Evolutionary conservation across 2,888 invertebrate species (phyloP).

Genomic region (Trichopoda pennipes): DNA sequence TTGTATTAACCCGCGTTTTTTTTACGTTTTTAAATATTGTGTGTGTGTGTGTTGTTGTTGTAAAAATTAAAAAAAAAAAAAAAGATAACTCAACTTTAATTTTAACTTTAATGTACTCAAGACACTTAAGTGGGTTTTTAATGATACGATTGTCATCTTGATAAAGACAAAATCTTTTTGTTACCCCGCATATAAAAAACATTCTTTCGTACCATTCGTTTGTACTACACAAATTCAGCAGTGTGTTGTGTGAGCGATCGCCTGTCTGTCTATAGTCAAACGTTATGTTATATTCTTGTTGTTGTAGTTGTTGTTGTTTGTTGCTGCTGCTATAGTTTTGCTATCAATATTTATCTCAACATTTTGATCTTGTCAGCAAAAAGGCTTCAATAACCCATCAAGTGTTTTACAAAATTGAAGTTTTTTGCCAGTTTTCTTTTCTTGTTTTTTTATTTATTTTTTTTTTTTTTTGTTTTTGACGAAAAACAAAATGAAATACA

Average conservation of each 20-base stretch:
- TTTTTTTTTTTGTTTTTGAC: constrained; percentile 15
- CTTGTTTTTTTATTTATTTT: not conserved
- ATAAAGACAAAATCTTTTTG: not conserved
- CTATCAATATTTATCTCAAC: constrained; percentile 60
- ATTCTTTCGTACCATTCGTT: constrained; percentile 34
- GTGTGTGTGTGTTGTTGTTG: no score
- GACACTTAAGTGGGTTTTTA: no score
- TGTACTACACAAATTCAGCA: constrained; percentile 23
- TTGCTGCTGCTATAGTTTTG: constrained; percentile 39
- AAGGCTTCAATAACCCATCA: constrained; percentile 66
- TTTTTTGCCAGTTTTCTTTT: constrained; percentile 20
- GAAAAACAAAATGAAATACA: constrained; percentile 25
- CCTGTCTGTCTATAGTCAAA: constrained; percentile 42
- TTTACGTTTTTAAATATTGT: no score
- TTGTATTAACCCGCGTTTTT: no score
- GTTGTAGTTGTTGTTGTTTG: not conserved
- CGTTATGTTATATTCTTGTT: constrained; percentile 31
- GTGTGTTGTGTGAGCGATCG: not conserved
- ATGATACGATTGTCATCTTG: no score
- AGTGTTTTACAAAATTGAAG: constrained; percentile 46
- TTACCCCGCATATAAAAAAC: constrained; percentile 10
- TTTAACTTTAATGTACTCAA: no score
- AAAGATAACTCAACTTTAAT: no score
- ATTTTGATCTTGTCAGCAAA: constrained; percentile 68
- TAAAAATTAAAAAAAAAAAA: no score